Evolutionary conservation across 2,113 vertebrate genomes (phyloP), one percentile per base, ranked within the genome.

Genomic region (Gopherus flavomarginatus): DNA sequence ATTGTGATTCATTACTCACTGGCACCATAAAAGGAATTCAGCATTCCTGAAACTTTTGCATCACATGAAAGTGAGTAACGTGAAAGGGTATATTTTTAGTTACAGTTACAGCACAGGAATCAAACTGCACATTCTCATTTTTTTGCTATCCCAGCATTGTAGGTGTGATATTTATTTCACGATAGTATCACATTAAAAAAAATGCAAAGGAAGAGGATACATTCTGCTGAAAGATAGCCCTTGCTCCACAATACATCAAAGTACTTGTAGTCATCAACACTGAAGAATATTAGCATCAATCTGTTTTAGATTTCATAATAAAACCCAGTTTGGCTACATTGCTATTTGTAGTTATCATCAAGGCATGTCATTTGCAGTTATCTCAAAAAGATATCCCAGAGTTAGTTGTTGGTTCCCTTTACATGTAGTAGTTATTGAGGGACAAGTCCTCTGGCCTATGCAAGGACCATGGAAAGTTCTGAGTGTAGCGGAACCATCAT

Each of bases 101-200:
- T 96, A 88, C n/a, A 90, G 24, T 26, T 87, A 83, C 82, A 94
- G 17, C 13, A 86, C 13, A 82, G 80, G 47, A 35, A 38, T 21
- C 9, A 92, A 79, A 50, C 6, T n/a, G 2, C 26, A 87, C 0
- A 65, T 80, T 81, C 11, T 59, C 59, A 26, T 24, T 87, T 69
- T 57, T 84, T 78, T 91, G 2, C 81, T 94, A 4, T 86, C 85
- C 22, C 42, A 89, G 27, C 5, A 83, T 8, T 19, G 65, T 5
- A 22, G 11, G 21, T 82, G 3, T 50, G 69, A 57, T 85, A 5
- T 54, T 82, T 65, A 65, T 42, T 47, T 49, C 35, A 83, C 1
- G 53, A 69, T 5, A 59, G 17, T 42, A 72, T 44, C 4, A 38
- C 53, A 31, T 16, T 72, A 7, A 57, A 54, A 54, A 16, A n/a